phyloP scores from a whole-genome alignment of 2,797 vertebrate species.

The Chromis chromis region DNA sequence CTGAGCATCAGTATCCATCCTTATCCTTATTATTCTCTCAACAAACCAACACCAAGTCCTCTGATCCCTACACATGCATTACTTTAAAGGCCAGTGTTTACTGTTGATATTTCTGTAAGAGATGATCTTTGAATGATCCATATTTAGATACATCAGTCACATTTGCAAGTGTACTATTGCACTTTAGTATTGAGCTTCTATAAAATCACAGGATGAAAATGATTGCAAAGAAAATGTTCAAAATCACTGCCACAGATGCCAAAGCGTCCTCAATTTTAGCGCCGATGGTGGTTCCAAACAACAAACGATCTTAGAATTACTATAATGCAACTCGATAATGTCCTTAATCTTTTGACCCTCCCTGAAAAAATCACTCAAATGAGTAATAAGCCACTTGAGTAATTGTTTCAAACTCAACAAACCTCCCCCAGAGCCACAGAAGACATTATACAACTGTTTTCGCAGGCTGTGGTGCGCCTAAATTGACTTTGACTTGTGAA shows the following conservation, averaged over 20 bases:
- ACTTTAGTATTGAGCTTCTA: neutral
- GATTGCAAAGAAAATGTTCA: neutral
- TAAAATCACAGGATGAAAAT: neutral
- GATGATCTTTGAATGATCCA: neutral
- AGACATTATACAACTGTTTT: constrained; percentile 11
- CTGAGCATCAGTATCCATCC: neutral
- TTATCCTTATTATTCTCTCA: neutral
- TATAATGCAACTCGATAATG: neutral
- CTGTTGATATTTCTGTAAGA: neutral
- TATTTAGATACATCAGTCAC: neutral
- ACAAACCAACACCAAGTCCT: neutral
- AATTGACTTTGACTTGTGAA: constrained; percentile 32
- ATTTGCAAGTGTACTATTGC: too few relatives aligned
- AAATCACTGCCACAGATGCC: neutral
- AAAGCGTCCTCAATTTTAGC: neutral
- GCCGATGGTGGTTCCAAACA: neutral
- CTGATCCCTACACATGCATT: neutral
- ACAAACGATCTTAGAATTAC: constrained; percentile 6
- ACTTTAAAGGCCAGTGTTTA: neutral
- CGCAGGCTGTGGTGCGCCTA: constrained; percentile 5
- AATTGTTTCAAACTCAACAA: constrained; percentile 8
- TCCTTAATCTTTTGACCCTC: constrained; percentile 6
- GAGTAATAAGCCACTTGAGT: constrained; percentile 3
- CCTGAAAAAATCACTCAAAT: neutral
- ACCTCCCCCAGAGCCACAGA: constrained; percentile 2